Base-by-base conservation (phyloP, 2,888 invertebrate species). In the Elysia crispata region DNA sequence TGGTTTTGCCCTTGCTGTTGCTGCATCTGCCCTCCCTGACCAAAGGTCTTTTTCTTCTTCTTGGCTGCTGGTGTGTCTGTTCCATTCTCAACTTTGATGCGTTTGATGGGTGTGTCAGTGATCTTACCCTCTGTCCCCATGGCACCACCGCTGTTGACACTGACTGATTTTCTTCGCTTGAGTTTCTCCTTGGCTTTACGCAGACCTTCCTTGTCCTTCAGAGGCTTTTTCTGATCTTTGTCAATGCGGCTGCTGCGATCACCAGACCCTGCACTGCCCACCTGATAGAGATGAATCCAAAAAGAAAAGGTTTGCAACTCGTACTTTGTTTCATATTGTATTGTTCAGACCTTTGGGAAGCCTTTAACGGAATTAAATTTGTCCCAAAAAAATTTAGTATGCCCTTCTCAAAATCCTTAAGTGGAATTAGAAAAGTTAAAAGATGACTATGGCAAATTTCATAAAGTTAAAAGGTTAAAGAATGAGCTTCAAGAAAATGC, bases 121-220 rank as follows among this genome's bases (percentile, higher is more conserved):
- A 83, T 86, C 79, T 85, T 87, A 79, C 85, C 81, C 72, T 86
- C 86, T 49, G 82, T 80, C 79, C 83, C 86, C 82, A 86, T 86
- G 33, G 82, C 80, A 31, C 83, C 83, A 25, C 83, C 81, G 79
- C 83, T 86, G 78, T 85, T 87, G 70, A 84, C 84, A 64, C 84
- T 86, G 79, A 85, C 87, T 76, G 33, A 72, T 73, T 83, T 86
- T 83, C 80, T 85, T 62, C 81, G 82, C 73, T 86, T 87, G 67
- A 87, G 86, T 41, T 86, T 84, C 60, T 87, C 87, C 82, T 88
- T 87, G n/a, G 85, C 84, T 75, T 87, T 87, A 54, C 86, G 77
- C 31, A 82, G 50, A 57, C 70, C 76, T 8, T 72, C 80, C 41
- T 73, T 74, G 31, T 78, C 80, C 70, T 73, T 79, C 64, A 57